Base-by-base conservation (phyloP, 2,888 invertebrate genomes). In the Parnassius apollo region DNA sequence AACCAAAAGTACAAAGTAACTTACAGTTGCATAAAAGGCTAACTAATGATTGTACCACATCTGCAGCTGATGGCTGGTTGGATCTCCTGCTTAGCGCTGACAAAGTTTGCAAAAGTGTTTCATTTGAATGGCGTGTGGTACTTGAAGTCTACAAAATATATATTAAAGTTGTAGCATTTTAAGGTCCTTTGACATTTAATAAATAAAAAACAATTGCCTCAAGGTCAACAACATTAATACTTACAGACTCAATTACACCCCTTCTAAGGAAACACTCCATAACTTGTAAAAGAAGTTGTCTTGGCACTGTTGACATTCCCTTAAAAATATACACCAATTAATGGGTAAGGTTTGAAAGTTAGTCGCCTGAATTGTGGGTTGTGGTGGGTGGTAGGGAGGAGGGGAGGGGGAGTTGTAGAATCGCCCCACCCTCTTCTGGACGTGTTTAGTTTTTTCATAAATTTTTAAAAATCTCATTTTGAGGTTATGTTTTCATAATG, bases 221-320 rank as follows among this genome's bases (percentile, higher is more conserved):
- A 45, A 9, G 45, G 13, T 44, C 7, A n/a, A 45, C 45, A 12
- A 7, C 49, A 51, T 45, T 48, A 18, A 55, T 44, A 57, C 64
- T 64, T n/a, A 64, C 64, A 18, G 53, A n/a, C 57, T 60, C 60
- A 9, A 54, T 44, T 22, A 57, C 11, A 44, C 18, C 49, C 50
- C 60, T 60, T 8, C 52, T 22, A 44, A 60, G 57, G 10, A 65
- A 55, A 57, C 54, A 67, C 1, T 68, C 66, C 66, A 68, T 60
- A 2, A 68, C 58, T 53, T 65, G 65, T 55, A 67, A 52, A n/a
- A 67, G 25, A 53, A 67, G 64, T n/a, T 67, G 65, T 22, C 66
- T 68, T 10, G 68, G 65, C 22, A 68, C 58, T 22, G 62, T 65
- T 60, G 73, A 69, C 8, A 72, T 67, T 25, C 68, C 75, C 77